Base-by-base conservation (phyloP, 2,797 vertebrate genomes). In the Gila robusta region DNA sequence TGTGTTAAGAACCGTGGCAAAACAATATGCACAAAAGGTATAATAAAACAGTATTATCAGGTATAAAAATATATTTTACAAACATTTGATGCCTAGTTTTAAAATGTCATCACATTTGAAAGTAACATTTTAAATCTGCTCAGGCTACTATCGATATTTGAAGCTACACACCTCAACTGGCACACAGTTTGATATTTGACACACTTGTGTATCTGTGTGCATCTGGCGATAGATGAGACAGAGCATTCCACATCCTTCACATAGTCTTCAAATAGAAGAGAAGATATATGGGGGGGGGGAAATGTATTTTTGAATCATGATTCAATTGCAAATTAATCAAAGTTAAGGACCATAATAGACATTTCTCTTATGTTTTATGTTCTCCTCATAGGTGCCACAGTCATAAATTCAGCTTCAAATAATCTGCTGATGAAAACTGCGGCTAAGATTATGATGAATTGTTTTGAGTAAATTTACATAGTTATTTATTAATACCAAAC, bases 61-160 rank as follows among this genome's bases (percentile, higher is more conserved):
- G 17, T 79, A 83, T 23, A 84, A 85, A 87, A 82, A 87, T 79
- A 82, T 54, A 69, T 67, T 83, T 49, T 26, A 66, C 28, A 76
- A 37, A 76, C 41, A 66, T 76, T 6, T 69, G n/a, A 81, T 52
- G 28, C 37, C 17, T 44, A 69, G 14, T 77, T 78, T 70, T 3
- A 87, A 71, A 86, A 70, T 19, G 32, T 26, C 80, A 82, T 90
- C 89, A 88, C 85, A 90, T 82, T 85, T 73, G 86, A 62, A 91
- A 94, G 90, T 93, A 94, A 94, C 94, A 95, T 94, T 94, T 94
- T 92, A 94, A 93, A 93, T 91, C 91, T 90, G 66, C 90, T 79
- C 89, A 88, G 86, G 89, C 87, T 91, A 88, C 56, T 87, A 91
- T 94, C 91, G 85, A 90, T 89, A 89, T 69, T 71, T 83, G 89